A percentile compares a stretch with the other conserved stretches of the same genome.
phyloP scores from a whole-genome alignment of 2,888 invertebrate genomes.

The Acanthosepion pharaonis region DNA sequence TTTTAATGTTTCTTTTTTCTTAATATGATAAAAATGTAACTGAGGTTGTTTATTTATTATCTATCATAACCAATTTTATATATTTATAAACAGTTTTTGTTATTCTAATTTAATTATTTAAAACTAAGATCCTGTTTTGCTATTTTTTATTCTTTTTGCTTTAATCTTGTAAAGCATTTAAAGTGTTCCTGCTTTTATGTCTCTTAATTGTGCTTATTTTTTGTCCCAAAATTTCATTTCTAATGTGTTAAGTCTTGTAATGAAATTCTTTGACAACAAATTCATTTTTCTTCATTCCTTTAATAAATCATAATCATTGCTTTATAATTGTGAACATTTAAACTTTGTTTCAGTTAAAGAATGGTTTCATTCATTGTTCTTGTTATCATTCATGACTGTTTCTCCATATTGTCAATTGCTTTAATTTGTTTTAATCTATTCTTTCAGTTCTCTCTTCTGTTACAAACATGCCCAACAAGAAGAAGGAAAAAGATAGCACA shows the following conservation, averaged over 20 bases:
- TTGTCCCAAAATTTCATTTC: not conserved
- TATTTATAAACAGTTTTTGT: not conserved
- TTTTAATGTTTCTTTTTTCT: no score
- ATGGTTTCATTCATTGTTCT: not conserved
- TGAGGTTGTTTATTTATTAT: no score
- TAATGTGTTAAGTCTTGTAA: not conserved
- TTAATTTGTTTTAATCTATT: not conserved
- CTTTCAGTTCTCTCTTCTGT: constrained; percentile 45
- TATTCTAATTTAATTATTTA: not conserved
- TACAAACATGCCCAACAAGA: constrained; percentile 46
- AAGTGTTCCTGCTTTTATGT: not conserved
- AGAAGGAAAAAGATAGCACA: constrained; percentile 41
- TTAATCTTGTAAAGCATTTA: not conserved
- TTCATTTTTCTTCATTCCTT: not conserved
- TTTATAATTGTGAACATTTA: not conserved
- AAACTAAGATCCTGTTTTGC: not conserved
- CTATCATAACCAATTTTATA: not conserved
- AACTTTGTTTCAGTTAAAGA: constrained; percentile 16
- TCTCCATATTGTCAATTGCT: not conserved
- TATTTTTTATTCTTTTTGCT: not conserved
- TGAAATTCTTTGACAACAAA: not conserved
- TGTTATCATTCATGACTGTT: not conserved
- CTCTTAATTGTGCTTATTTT: not conserved
- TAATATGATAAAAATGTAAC: no score
- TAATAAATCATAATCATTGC: not conserved